These are phyloP conservation scores for Polia nebulosa DNA, from an alignment of 2,888 invertebrate genomes.

Conservation along the genomic window DNA sequence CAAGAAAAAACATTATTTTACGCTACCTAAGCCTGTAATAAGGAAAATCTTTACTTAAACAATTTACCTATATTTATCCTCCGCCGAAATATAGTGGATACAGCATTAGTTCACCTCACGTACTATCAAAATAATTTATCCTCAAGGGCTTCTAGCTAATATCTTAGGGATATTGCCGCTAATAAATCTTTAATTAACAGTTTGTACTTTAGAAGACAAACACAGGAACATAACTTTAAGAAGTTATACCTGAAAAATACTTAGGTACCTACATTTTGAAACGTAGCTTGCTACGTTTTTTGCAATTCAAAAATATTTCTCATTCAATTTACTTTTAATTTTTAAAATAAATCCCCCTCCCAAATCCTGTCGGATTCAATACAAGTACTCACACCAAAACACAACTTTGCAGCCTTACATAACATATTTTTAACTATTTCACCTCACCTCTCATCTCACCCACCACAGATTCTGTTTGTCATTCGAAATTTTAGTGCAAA, in stretches of 20 bases:
- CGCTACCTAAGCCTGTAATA: conserved; percentile 7
- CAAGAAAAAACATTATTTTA: conserved; percentile 27
- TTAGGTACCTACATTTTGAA: not conserved
- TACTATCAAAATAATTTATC: conserved; percentile 37
- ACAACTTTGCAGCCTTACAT: no score
- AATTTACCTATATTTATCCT: conserved; percentile 11
- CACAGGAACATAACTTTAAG: conserved; percentile 1
- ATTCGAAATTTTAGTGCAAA: no score
- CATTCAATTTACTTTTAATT: not conserved
- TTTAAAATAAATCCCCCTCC: no score
- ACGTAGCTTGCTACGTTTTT: not conserved
- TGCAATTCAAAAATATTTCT: not conserved
- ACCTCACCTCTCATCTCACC: no score
- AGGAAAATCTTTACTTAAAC: conserved; percentile 34
- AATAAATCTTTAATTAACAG: conserved; percentile 41
- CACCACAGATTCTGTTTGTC: no score
- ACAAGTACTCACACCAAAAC: no score
- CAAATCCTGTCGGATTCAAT: no score
- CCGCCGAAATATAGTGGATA: not conserved
- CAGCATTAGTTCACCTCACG: conserved; percentile 21
- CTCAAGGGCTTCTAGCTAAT: conserved; percentile 11
- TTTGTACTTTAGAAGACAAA: conserved; percentile 30
- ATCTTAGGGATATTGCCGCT: conserved; percentile 10
- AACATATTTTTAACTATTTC: no score
- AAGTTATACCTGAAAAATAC: not conserved